Conservation (phyloP, 2,888 invertebrate genomes). For the Acronicta aceris region DNA sequence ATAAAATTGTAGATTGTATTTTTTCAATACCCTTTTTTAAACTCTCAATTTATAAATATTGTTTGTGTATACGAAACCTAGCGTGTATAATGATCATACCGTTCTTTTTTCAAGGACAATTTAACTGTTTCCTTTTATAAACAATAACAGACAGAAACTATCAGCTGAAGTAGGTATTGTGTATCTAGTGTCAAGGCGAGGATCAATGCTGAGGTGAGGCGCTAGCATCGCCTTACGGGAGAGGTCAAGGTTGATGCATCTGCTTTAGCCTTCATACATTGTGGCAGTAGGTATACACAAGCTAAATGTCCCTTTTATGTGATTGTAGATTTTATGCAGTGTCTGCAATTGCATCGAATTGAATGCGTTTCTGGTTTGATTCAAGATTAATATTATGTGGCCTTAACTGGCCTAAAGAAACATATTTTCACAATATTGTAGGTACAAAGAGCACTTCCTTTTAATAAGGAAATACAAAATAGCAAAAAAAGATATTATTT, state of each 20-base stretch:
- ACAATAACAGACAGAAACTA: constrained; percentile 34
- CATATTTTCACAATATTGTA: no score
- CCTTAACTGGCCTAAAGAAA: no score
- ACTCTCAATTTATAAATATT: background rate
- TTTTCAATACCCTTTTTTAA: background rate
- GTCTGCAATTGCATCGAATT: no score
- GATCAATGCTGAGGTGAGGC: constrained; percentile 30
- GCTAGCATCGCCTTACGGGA: constrained; percentile 23
- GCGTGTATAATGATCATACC: background rate
- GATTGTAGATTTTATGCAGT: no score
- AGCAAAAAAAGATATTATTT: no score
- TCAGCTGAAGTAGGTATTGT: constrained; percentile 29
- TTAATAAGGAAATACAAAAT: no score
- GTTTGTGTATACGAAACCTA: background rate
- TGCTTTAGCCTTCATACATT: constrained; percentile 8
- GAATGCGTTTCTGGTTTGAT: no score
- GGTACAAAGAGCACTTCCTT: no score
- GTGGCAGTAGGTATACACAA: no score
- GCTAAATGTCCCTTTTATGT: no score
- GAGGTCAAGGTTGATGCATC: constrained; percentile 23
- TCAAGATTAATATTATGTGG: no score
- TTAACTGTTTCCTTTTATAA: constrained; percentile 11
- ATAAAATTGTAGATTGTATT: no score
- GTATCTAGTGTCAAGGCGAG: constrained; percentile 45
- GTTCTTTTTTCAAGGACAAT: constrained; percentile 33